Base-by-base conservation (phyloP, 2,888 invertebrate species). In the Orchesella flavescens region DNA sequence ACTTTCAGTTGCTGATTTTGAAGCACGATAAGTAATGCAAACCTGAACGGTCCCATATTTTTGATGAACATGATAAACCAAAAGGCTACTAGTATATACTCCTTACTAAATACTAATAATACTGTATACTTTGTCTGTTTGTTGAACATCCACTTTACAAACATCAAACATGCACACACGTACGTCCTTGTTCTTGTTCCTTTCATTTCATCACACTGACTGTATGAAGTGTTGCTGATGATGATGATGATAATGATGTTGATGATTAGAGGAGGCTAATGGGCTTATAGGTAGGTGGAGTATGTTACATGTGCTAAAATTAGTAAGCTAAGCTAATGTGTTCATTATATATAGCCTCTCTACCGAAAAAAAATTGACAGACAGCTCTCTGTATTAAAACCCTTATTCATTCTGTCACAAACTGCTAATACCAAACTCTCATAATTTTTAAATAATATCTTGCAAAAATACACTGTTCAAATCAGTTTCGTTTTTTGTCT, bases 101-200 rank as follows among this genome's bases (percentile, higher is more conserved):
- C n/a, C n/a, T n/a, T n/a, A n/a, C n/a, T n/a, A n/a, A n/a, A n/a
- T 17, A 21, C 59, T 59, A 17, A 10, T 46, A 10, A 46, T 46
- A 21, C 17, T 59, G n/a, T n/a, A 10, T 53, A 13, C 17, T 53
- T 10, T 53, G 59, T 59, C 59, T 59, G 21, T 59, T 17, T 34
- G 34, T 59, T 12, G 34, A 24, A 24, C 24, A 63, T 34, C 34
- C 63, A 13, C 24, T 15, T 59, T 21, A 23, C 12, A 15, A 15
- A 61, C 61, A 19, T 19, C 61, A 10, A 5, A n/a, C 12, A 63
- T 24, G 17, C 34, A 24, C 44, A 7, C 57, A 24, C 17, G 44
- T 71, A 53, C 46, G 75, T 65, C 75, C 75, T 75, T 75, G 75
- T 75, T 75, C 75, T 75, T 75, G 75, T 75, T 75, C 75, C 55